Evolutionary conservation across 2,888 invertebrate species (phyloP), one percentile per base, ranked within the genome.

Genomic region (Troides oblongomaculatus): DNA sequence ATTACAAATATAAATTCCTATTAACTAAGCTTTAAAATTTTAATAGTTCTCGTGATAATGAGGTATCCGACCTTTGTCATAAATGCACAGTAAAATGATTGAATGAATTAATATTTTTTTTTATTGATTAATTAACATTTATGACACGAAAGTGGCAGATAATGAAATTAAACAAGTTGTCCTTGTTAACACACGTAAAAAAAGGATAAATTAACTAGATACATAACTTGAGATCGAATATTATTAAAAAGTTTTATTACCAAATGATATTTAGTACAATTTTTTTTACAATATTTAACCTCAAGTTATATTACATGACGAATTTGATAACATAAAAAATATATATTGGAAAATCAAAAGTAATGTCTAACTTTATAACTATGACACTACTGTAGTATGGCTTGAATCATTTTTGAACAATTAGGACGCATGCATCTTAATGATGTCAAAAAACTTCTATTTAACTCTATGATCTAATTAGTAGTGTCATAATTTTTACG

Each of bases 71-170:
- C 61, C 53, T 67, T 68, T 70, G 70, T 73, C 75, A 76, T 76
- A 76, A 76, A 75, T 77, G 77, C 73, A 63, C 12, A n/a, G 62
- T 65, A 43, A 46, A 57, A 12, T 46, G 56, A 64, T 61, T 7
- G 46, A 62, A 25, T 65, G 59, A 43, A 8, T 46, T 43, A 18
- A 23, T n/a, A 21, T 30, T n/a, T 25, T 25, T 53, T 50, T 50
- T 50, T 14, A 17, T 17, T 43, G 18, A 36, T 21, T 63, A n/a
- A 17, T 21, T 57, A 57, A 62, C 71, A 71, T 71, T 71, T 71
- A 71, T 68, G 68, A 63, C 65, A 60, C 18, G 61, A 61, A n/a
- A 57, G 18, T 21, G 21, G 8, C 18, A 2, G 0, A 21, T 57
- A 57, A 57, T 57, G 18, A 21, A 57, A 21, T 21, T 23, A 5